phyloP scores from a whole-genome alignment of 2,797 vertebrate species.

The Meda fulgida region DNA sequence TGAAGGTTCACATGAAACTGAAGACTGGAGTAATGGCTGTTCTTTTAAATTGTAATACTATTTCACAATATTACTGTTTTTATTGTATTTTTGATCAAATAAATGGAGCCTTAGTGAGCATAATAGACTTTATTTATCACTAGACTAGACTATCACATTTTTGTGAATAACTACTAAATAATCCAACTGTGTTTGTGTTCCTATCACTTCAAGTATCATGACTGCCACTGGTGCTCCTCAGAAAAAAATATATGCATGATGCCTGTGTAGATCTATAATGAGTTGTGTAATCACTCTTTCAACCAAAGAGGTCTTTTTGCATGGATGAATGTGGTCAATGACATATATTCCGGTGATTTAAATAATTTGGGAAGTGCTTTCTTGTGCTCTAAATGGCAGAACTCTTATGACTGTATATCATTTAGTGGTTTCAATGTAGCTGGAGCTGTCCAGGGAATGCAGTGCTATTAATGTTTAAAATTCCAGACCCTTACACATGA shows the following conservation, averaged over 20 bases:
- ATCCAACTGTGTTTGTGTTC: slow-evolving; percentile 6
- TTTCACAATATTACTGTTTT: too few species aligned
- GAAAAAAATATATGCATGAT: neutral
- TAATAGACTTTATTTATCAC: too few species aligned
- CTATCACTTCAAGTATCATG: neutral
- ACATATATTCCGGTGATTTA: slow-evolving; percentile 59
- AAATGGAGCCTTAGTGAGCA: too few species aligned
- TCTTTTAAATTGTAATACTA: too few species aligned
- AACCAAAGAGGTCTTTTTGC: slow-evolving; percentile 5
- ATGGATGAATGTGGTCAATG: slow-evolving; percentile 9
- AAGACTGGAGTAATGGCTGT: too few species aligned
- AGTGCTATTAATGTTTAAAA: slow-evolving; percentile 73
- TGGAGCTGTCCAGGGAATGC: slow-evolving; percentile 67
- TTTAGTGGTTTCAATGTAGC: slow-evolving; percentile 54
- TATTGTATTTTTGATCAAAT: too few species aligned
- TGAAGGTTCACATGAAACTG: too few species aligned
- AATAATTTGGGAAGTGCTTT: slow-evolving; percentile 74
- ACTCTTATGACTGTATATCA: slow-evolving; percentile 44
- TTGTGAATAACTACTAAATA: neutral
- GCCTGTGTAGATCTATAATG: neutral
- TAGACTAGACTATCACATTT: neutral
- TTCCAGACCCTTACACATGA: slow-evolving; percentile 69
- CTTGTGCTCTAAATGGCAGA: slow-evolving; percentile 78
- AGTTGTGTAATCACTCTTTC: slow-evolving; percentile 11
- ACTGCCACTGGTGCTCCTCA: neutral